Evolutionary conservation across 2,888 invertebrate genomes (phyloP).

Genomic region (Limnephilus rhombicus): DNA sequence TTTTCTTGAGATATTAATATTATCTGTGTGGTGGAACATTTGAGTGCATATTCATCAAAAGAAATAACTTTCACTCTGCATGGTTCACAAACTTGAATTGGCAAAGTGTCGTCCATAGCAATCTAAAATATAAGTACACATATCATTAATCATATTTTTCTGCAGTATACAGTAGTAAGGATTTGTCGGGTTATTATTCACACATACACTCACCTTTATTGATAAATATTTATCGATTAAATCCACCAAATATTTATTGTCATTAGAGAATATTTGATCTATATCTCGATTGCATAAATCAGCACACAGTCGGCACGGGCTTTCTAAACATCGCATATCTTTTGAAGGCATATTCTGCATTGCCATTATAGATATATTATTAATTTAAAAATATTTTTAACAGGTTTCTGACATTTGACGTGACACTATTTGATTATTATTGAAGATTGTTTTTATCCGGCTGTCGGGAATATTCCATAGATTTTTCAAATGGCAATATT

Average conservation of each 20-base stretch:
- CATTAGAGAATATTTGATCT: constrained; percentile 12
- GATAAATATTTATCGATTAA: constrained; percentile 23
- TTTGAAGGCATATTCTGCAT: background rate
- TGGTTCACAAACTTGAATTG: constrained; percentile 16
- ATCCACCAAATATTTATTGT: background rate
- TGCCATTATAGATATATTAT: background rate
- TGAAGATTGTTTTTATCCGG: background rate
- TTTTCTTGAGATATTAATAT: constrained; percentile 6
- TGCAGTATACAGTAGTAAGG: too few relatives aligned
- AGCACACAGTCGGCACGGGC: constrained; percentile 12
- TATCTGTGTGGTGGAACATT: background rate
- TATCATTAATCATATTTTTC: background rate
- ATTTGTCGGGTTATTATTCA: too few relatives aligned
- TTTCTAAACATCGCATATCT: background rate
- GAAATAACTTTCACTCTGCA: constrained; percentile 3
- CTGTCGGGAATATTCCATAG: background rate
- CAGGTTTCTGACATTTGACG: background rate
- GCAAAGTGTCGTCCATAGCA: background rate
- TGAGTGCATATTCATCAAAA: constrained; percentile 21
- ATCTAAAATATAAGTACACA: constrained; percentile 18
- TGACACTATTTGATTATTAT: background rate
- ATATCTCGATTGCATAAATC: background rate
- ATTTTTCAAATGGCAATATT: background rate
- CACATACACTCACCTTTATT: background rate
- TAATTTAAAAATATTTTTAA: background rate